A percentile compares a stretch with the other conserved stretches of the same genome.
Conservation (phyloP, 2,888 invertebrate species). For the Xestia c-nigrum region DNA sequence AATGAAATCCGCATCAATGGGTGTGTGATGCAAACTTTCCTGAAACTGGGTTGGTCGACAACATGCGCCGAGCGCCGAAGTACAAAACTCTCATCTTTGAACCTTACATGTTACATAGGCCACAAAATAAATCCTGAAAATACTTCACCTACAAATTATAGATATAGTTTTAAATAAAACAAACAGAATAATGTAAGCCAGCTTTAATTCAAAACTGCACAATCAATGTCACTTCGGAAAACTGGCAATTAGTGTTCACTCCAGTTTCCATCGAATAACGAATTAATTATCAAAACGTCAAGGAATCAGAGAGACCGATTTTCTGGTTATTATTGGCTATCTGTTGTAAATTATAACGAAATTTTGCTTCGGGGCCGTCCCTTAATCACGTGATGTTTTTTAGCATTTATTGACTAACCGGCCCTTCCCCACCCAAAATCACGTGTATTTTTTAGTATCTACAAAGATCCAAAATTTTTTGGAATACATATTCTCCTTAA, state of each 20-base stretch:
- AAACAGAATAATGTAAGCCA: not conserved
- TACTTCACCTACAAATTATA: not conserved
- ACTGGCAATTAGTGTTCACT: too few species aligned
- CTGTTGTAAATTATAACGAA: not conserved
- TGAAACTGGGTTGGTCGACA: not conserved
- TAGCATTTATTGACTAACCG: too few species aligned
- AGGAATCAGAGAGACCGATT: not conserved
- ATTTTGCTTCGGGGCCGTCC: not conserved
- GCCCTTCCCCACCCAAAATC: too few species aligned
- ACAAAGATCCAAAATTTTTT: too few species aligned
- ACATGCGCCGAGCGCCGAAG: not conserved
- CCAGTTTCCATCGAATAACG: not conserved
- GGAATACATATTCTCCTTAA: too few species aligned
- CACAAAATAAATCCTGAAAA: not conserved
- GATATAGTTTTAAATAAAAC: not conserved
- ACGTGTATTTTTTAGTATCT: too few species aligned
- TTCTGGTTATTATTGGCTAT: not conserved
- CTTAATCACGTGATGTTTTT: too few species aligned
- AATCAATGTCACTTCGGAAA: not conserved
- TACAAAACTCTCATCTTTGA: not conserved
- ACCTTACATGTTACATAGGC: not conserved
- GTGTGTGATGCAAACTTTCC: not conserved
- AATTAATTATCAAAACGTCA: slow-evolving; percentile 11
- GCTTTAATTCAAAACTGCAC: not conserved
- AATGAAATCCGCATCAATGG: not conserved